Base-by-base conservation (phyloP, 2,797 vertebrate species). In the Arctocebus calabarensis region DNA sequence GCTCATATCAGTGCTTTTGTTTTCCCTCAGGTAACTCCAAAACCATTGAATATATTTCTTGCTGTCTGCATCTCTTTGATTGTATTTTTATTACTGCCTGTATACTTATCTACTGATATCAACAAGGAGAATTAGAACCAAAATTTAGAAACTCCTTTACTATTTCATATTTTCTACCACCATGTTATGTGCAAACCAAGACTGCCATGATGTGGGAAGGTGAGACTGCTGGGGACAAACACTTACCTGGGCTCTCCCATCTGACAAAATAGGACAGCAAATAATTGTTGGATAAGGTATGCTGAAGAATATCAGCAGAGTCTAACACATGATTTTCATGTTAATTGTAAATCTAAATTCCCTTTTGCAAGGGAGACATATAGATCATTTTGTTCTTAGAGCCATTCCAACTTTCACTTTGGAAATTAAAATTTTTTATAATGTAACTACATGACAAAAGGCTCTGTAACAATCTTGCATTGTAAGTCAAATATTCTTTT, bases 101-200 rank as follows among this genome's bases (percentile, higher is more conserved):
- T 10, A 10, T 45, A 10, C 45, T 45, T 45, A 99, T 99, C 97
- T 99, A 99, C 98, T 99, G 99, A 99, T 99, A 99, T 98, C 99
- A 99, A 94, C 99, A 99, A 98, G 99, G 99, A 96, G 99, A 99
- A 98, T 98, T 99, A 98, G 99, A 99, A 98, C 99, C 99, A 37
- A 99, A 99, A 98, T 99, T 99, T 97, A 99, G 99, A 98, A 99
- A 64, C 98, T 99, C 94, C 99, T 99, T 98, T 99, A 99, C 99
- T 99, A 99, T 97, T 99, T 99, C 98, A 98, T 99, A 98, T 99
- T 98, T 97, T 99, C 99, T 97, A 99, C 99, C 48, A 98, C 99
- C 98, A 99, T 99, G 99, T 98, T 99, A 98, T 99, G 99, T 99
- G 99, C 99, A 97, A 99, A 99, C 98, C 98, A 99, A 98, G 99